phyloP scores from a whole-genome alignment of 2,888 invertebrate genomes.

The Frankliniella intonsa region DNA sequence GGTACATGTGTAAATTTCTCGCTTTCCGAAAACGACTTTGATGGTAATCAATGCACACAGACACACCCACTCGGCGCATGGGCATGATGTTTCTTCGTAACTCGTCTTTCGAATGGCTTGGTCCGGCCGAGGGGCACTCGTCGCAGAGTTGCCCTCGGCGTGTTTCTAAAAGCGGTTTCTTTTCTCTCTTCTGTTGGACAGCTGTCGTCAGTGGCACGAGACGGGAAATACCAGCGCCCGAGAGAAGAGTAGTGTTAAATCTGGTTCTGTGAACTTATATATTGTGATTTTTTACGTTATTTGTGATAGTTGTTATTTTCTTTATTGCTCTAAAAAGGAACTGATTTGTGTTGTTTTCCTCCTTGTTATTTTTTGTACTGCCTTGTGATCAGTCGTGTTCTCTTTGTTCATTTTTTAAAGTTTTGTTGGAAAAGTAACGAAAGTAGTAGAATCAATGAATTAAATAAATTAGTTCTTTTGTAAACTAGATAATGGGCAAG shows the following conservation, averaged over 20 bases:
- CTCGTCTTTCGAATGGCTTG: no score
- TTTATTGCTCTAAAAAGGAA: slow-evolving; percentile 1
- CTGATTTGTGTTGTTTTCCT: slow-evolving; percentile 23
- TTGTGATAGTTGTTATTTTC: slow-evolving; percentile 17
- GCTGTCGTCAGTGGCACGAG: no score
- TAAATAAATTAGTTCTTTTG: background rate
- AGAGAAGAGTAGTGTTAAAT: background rate
- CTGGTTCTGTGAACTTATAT: background rate
- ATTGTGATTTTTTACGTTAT: slow-evolving; percentile 25
- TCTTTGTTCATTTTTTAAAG: background rate
- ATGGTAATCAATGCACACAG: no score
- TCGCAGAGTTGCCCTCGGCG: background rate
- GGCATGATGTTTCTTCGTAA: no score
- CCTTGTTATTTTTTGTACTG: slow-evolving; percentile 27
- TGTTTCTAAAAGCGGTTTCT: background rate
- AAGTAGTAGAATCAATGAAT: background rate
- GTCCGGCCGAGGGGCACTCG: background rate
- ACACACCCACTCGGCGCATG: no score
- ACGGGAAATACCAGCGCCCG: background rate
- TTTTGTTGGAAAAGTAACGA: background rate
- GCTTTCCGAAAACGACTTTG: no score
- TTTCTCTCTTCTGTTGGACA: no score
- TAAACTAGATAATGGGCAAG: no score
- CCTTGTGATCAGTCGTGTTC: slow-evolving; percentile 9
- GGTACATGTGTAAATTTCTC: no score